A percentile compares a stretch with the other conserved stretches of the same genome.
phyloP scores from a whole-genome alignment of 2,888 invertebrate genomes.

The Odontomyia ornata region DNA sequence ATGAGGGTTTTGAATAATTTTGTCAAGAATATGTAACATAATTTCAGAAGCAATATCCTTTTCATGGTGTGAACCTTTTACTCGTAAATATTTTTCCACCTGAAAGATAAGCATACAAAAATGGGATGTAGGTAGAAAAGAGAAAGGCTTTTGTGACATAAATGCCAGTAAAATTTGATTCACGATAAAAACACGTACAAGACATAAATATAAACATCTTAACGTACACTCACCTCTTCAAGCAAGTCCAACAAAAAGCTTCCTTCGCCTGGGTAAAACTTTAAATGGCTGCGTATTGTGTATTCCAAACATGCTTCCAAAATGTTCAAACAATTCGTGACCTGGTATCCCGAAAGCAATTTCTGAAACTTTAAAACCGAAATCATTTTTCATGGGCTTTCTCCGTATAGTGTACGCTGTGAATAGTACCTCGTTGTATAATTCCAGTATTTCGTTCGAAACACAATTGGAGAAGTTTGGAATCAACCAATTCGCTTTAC shows the following conservation, averaged over 20 bases:
- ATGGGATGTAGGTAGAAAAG: no score
- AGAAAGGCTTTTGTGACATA: no score
- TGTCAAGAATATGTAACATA: constrained; percentile 71
- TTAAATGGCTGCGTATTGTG: constrained; percentile 57
- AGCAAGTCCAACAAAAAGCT: constrained; percentile 62
- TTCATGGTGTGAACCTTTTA: constrained; percentile 64
- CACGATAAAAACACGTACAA: neutral
- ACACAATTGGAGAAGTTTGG: constrained; percentile 82
- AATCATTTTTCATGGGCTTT: neutral
- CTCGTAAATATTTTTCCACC: constrained; percentile 63
- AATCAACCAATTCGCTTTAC: constrained; percentile 76
- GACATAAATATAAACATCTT: no score
- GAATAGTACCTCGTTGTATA: constrained; percentile 74
- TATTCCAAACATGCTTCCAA: constrained; percentile 62
- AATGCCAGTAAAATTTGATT: no score
- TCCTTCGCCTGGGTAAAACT: constrained; percentile 63
- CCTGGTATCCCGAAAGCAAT: constrained; percentile 62
- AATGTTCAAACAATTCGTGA: constrained; percentile 63
- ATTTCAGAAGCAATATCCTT: constrained; percentile 67
- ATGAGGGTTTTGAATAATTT: constrained; percentile 72
- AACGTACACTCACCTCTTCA: constrained; percentile 57
- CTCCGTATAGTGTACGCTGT: neutral
- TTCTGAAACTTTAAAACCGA: constrained; percentile 56
- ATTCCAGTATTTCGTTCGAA: constrained; percentile 70
- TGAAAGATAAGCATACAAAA: no score